Evolutionary conservation across 2,888 invertebrate genomes (phyloP), one percentile per base, ranked within the genome.

Genomic region (Allolobophora icterica): DNA sequence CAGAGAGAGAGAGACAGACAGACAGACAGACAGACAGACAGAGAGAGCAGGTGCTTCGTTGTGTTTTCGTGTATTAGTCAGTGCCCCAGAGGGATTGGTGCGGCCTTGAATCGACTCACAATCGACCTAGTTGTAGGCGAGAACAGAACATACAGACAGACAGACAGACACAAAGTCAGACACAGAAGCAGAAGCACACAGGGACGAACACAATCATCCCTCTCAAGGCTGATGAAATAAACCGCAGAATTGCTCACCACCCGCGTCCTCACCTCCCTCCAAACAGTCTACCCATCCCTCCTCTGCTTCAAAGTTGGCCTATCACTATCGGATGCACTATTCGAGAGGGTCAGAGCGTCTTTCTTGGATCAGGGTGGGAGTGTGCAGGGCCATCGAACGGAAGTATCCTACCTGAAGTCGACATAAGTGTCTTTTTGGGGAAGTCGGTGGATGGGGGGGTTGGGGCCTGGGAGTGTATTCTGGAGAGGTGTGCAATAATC

Each of bases 221-320:
- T 87, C 87, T 87, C 35, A 87, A 87, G 87, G 87, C 87, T 87
- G 87, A 87, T 24, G 87, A 87, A 87, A 87, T 87, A 87, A 38
- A 35, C 35, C 87, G 84, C 34, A 17, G 84, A 34, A 15, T 34
- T 84, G 52, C 52, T 24, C 52, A n/a, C 71, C 71, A 6, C n/a
- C 71, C 71, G 8, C 11, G 30, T n/a, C 71, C 71, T n/a, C 11
- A 71, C 30, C 71, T n/a, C 71, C 71, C 71, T 71, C 71, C 71
- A 8, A 71, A n/a, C 71, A 11, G 71, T 8, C 71, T 11, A 71
- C 11, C n/a, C 30, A 71, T n/a, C 71, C 71, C 71, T 8, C 71
- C 5, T 30, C 71, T 17, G 71, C 8, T 71, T 30, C 24, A 24
- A 52, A 52, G n/a, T n/a, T n/a, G n/a, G n/a, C n/a, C n/a, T n/a